Evolutionary conservation across 2,797 vertebrate genomes (phyloP).

Genomic region (Falco columbarius): DNA sequence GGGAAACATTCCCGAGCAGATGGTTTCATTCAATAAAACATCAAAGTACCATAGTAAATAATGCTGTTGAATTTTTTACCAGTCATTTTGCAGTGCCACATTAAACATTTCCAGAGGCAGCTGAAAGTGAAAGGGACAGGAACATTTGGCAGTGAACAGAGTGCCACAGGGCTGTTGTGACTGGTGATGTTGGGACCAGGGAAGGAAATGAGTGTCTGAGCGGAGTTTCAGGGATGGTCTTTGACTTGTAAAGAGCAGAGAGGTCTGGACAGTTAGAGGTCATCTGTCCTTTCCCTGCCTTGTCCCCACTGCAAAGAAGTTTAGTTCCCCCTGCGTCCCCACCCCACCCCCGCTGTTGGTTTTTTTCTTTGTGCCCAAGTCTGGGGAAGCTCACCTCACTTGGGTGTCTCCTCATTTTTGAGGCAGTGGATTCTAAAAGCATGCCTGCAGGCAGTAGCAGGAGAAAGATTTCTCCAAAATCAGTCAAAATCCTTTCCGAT

Average conservation of each 20-base stretch:
- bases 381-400: background rate
- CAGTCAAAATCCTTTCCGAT: background rate
- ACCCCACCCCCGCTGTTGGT: background rate
- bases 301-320: background rate
- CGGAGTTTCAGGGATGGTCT: background rate
- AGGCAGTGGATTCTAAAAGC: background rate
- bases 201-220: background rate
- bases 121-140: constrained; percentile 38
- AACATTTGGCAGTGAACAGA: background rate
- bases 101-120: constrained; percentile 36
- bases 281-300: background rate
- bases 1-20: constrained; percentile 43
- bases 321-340: background rate
- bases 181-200: background rate
- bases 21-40: constrained; percentile 63
- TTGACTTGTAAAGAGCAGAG: background rate
- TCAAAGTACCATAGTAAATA: constrained; percentile 55
- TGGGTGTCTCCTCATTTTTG: background rate
- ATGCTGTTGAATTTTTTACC: constrained; percentile 33
- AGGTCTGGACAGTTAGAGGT: background rate
- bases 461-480: background rate
- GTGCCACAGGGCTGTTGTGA: background rate
- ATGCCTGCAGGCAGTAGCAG: background rate
- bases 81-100: constrained; percentile 15
- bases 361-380: background rate